These are phyloP conservation scores for Acrocera orbiculus DNA, from an alignment of 2,888 invertebrate genomes.

Conservation along the genomic window DNA sequence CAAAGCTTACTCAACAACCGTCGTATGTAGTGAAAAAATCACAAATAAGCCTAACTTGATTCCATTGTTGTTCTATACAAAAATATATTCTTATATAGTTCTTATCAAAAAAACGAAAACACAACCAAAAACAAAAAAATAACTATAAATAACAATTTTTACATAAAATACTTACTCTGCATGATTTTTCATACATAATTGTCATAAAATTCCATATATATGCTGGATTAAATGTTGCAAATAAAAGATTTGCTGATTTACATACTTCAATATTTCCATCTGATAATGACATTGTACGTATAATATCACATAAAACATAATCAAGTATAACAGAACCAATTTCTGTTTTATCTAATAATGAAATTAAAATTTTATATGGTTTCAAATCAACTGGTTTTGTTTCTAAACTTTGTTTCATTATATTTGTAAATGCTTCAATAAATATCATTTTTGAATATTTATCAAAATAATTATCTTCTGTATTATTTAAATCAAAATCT, in stretches of 20 bases:
- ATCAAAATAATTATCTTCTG: slow-evolving; percentile 38
- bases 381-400: slow-evolving; percentile 42
- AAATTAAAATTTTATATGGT: slow-evolving; percentile 62
- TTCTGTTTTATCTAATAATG: slow-evolving; percentile 71
- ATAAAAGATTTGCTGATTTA: slow-evolving; percentile 68
- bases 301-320: slow-evolving; percentile 59
- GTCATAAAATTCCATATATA: slow-evolving; percentile 73
- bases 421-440: slow-evolving; percentile 43
- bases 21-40: no score
- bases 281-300: slow-evolving; percentile 41
- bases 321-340: slow-evolving; percentile 65
- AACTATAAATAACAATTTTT: no score
- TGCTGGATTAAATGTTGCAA: slow-evolving; percentile 66
- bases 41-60: no score
- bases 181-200: slow-evolving; percentile 41
- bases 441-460: slow-evolving; percentile 48
- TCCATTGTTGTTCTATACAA: no score
- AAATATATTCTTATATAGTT: no score
- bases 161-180: slow-evolving; percentile 21
- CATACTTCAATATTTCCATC: slow-evolving; percentile 47
- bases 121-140: background rate
- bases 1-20: no score
- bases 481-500: slow-evolving; percentile 24
- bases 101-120: no score
- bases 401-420: slow-evolving; percentile 37